Evolutionary conservation across 1,140 invertebrate genomes (phyloP).

Genomic region (Temnothorax curvispinosus): DNA sequence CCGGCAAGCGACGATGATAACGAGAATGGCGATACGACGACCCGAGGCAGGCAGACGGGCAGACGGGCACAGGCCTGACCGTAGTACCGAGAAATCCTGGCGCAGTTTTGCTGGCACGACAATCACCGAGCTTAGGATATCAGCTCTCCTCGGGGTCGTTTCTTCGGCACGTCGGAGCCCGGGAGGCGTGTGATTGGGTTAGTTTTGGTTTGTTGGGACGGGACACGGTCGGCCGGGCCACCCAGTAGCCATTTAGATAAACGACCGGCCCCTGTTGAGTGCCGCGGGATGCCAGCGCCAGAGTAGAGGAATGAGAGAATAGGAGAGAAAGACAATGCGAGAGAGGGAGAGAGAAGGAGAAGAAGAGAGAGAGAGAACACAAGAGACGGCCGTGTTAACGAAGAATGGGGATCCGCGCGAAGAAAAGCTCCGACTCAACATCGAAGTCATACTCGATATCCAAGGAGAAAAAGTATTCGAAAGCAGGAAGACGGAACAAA

Average conservation of each 20-base stretch:
- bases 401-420: constrained; percentile 7
- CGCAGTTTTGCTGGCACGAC: constrained; percentile 51
- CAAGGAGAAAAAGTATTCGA: constrained; percentile 75
- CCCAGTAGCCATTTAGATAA: constrained; percentile 86
- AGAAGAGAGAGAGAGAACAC: constrained; percentile 16
- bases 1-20: constrained; percentile 63
- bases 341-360: constrained; percentile 24
- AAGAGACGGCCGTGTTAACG: constrained; percentile 21
- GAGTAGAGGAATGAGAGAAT: constrained; percentile 17
- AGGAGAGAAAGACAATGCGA: constrained; percentile 24
- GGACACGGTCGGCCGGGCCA: constrained; percentile 79
- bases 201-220: constrained; percentile 79
- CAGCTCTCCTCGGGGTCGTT: constrained; percentile 66
- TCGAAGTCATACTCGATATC: constrained; percentile 52
- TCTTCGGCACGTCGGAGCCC: constrained; percentile 58
- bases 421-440: constrained; percentile 29
- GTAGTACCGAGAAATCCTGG: constrained; percentile 39
- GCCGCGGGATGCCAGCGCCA: constrained; percentile 71
- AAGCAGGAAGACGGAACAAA: constrained; percentile 77
- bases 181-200: constrained; percentile 78
- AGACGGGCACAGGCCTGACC: constrained; percentile 21
- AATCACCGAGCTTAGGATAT: constrained; percentile 56
- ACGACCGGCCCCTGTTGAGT: constrained; percentile 82
- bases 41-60: neutral
- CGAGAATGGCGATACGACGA: constrained; percentile 55